Evolutionary conservation across 1,140 invertebrate genomes (phyloP).

Genomic region (Macrobrachium nipponense): DNA sequence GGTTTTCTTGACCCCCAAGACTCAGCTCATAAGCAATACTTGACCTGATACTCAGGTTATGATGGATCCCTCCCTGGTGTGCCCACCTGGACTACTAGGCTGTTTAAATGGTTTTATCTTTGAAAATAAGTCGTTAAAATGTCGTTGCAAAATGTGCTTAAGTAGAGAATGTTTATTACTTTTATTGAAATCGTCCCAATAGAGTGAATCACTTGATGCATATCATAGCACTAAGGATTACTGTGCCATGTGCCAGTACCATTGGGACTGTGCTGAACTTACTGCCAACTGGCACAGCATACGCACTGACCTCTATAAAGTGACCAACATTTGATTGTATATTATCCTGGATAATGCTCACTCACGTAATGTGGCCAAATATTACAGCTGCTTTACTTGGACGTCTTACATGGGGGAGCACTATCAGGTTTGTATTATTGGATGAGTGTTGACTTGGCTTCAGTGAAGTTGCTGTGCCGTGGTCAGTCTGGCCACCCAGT

Average conservation of each 20-base stretch:
- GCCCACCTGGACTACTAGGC: constrained; percentile 56
- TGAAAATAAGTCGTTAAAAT: constrained; percentile 60
- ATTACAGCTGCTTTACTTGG: no score
- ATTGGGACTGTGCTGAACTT: constrained; percentile 49
- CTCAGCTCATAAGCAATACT: constrained; percentile 58
- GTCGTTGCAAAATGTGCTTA: constrained; percentile 62
- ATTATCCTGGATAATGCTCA: neutral
- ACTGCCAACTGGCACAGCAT: constrained; percentile 34
- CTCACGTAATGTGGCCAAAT: no score
- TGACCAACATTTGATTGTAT: constrained; percentile 17
- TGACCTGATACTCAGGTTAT: constrained; percentile 55
- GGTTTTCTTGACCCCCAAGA: constrained; percentile 25
- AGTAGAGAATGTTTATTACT: constrained; percentile 60
- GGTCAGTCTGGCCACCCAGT: constrained; percentile 30
- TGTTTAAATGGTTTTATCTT: constrained; percentile 60
- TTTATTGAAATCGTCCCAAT: constrained; percentile 58
- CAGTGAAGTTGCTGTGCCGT: constrained; percentile 27
- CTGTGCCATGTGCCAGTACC: constrained; percentile 56
- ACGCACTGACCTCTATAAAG: constrained; percentile 24
- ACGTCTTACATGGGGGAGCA: no score
- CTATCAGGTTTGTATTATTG: neutral
- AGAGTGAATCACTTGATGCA: constrained; percentile 63
- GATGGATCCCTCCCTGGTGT: constrained; percentile 52
- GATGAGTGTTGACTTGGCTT: constrained; percentile 5
- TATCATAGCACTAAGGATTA: constrained; percentile 62